Percentiles rank a stretch among this genome's conserved stretches.
Conservation (phyloP, 1,140 invertebrate genomes). For the Rhagoletis pomonella region DNA sequence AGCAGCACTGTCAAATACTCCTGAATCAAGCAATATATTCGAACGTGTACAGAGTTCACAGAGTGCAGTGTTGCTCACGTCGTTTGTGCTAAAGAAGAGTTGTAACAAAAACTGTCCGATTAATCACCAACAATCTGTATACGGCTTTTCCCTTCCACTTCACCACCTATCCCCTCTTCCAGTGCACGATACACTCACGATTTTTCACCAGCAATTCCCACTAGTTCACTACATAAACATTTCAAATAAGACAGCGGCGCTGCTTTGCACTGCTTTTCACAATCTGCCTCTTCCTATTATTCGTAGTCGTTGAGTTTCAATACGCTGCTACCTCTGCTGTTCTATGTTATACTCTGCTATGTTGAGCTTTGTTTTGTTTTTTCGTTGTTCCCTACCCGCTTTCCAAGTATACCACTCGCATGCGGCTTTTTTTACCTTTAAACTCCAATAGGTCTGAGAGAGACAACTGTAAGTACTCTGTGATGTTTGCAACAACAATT, state of each 20-base stretch:
- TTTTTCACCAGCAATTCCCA: conserved; percentile 32
- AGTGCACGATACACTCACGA: conserved; percentile 20
- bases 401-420: conserved; percentile 3
- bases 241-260: conserved; percentile 37
- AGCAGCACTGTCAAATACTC: not conserved
- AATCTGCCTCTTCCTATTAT: conserved; percentile 24
- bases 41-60: conserved; percentile 14
- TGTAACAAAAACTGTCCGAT: conserved; percentile 25
- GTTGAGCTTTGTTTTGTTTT: conserved; percentile 43
- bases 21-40: not conserved
- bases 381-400: conserved; percentile 41
- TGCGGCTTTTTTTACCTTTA: conserved; percentile 45
- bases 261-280: conserved; percentile 19
- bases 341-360: not conserved
- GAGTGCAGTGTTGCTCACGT: not conserved
- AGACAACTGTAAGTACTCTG: not conserved
- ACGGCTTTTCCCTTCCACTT: conserved; percentile 42
- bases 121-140: conserved; percentile 52
- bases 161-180: not conserved
- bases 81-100: conserved; percentile 15
- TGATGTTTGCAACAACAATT: no score
- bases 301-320: not conserved
- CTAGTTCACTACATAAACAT: conserved; percentile 43
- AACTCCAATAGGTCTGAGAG: not conserved
- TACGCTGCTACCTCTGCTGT: conserved; percentile 2